Base-by-base conservation (phyloP, 2,113 vertebrate species). In the Gila orcuttii region DNA sequence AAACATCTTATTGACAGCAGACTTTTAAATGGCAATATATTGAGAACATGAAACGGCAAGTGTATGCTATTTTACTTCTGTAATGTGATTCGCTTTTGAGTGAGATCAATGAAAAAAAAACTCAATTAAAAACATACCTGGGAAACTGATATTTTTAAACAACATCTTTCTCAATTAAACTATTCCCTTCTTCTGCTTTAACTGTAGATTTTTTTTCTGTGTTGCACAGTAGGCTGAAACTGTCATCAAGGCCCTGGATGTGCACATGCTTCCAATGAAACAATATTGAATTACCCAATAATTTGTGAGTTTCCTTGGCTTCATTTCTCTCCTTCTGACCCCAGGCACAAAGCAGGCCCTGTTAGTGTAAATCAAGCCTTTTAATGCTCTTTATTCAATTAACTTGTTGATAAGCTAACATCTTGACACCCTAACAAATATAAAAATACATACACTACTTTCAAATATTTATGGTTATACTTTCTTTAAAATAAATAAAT, bases 191-290 rank as follows among this genome's bases (percentile, higher is more conserved):
- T 23, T n/a, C 21, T 73, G 6, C 36, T 42, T 42, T 71, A 42
- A 69, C 66, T 39, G 17, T 36, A 69, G 64, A 11, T 39, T 19
- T 42, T 19, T 42, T 2, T 73, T 73, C 10, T 42, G 3, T 36
- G 21, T 73, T 42, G 39, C 4, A n/a, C 21, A 73, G 10, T 73
- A 42, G 68, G 68, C 19, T 39, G 19, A 42, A 57, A 42, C 21
- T 71, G 19, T 42, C 33, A 39, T 39, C 33, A 71, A n/a, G 21
- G 9, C 39, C 33, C 9, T 71, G 68, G 33, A 71, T 73, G 69
- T 76, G 47, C 66, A 75, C 78, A 87, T 87, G 77, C 59, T 69
- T 83, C 82, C 80, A 83, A 45, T 81, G n/a, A 85, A 31, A 25
- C 82, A 31, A 85, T 42, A 66, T 42, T 66, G 36, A 71, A 76